Conservation (phyloP, 2,888 invertebrate genomes). For the Rotaria macrura region DNA sequence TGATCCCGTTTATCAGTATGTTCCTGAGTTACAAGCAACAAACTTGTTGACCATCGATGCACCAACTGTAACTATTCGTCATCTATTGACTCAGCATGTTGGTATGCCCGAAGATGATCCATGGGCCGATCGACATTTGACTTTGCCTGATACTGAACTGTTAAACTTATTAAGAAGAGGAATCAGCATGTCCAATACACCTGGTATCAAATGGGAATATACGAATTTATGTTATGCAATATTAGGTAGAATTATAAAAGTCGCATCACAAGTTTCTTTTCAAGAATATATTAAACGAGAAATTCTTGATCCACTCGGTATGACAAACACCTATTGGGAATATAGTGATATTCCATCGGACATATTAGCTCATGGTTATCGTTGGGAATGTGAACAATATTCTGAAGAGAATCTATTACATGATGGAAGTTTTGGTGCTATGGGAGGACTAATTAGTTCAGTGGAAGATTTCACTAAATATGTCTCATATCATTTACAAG, state of each 20-base stretch:
- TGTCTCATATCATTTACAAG: not conserved
- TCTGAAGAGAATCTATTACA: not conserved
- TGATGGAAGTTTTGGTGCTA: not conserved
- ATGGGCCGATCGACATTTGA: not conserved
- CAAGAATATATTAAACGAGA: not conserved
- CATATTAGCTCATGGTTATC: not conserved
- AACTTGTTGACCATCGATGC: not conserved
- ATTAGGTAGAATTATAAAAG: not conserved
- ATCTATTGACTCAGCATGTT: not conserved
- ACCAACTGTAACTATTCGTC: not conserved
- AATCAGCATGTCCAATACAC: not conserved
- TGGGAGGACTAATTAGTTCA: not conserved
- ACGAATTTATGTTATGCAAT: not conserved
- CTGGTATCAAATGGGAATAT: not conserved
- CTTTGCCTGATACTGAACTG: not conserved
- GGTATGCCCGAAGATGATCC: not conserved
- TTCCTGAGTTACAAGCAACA: not conserved
- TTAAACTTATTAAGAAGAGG: not conserved
- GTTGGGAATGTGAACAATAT: not conserved
- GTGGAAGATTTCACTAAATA: not conserved
- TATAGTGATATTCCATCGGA: not conserved
- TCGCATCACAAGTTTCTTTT: not conserved
- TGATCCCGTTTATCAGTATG: not conserved
- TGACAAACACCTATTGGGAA: not conserved
- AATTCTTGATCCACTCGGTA: not conserved